Percentiles rank a stretch among this genome's conserved stretches.
Evolutionary conservation across 2,797 vertebrate genomes (phyloP).

Genomic region (Protonibea diacanthus): DNA sequence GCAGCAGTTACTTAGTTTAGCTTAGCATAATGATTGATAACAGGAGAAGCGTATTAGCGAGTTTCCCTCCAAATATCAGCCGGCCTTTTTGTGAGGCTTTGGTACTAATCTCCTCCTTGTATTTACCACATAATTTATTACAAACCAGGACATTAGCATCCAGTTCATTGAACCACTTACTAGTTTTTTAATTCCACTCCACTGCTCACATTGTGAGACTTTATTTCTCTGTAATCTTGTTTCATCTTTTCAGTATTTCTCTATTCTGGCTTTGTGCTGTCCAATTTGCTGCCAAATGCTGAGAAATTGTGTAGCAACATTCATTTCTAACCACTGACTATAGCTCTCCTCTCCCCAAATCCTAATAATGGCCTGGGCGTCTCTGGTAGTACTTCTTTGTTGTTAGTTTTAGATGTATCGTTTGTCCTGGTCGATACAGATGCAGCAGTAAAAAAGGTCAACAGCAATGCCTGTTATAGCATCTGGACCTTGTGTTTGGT

Average conservation of each 20-base stretch:
- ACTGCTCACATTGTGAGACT: too few relatives aligned
- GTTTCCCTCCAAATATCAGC: not conserved
- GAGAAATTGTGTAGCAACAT: too few relatives aligned
- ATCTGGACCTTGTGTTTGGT: not conserved
- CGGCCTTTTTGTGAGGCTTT: not conserved
- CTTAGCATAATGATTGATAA: conserved; percentile 4
- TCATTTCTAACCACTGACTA: not conserved
- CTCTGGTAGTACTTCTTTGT: not conserved
- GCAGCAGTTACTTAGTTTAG: not conserved
- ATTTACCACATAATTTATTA: not conserved
- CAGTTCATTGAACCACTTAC: not conserved
- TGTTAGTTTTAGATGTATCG: not conserved
- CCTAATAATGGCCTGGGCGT: not conserved
- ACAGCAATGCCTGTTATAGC: not conserved
- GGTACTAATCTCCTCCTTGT: not conserved
- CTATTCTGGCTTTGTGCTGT: not conserved
- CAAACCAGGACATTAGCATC: not conserved
- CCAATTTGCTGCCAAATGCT: not conserved
- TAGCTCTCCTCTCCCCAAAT: not conserved
- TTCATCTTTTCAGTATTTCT: not conserved
- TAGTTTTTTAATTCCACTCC: too few relatives aligned
- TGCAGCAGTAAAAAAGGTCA: not conserved
- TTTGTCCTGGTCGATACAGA: not conserved
- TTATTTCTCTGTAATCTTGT: not conserved
- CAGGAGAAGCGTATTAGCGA: not conserved